Base-by-base conservation (phyloP, 2,113 vertebrate species). In the Gobius niger region DNA sequence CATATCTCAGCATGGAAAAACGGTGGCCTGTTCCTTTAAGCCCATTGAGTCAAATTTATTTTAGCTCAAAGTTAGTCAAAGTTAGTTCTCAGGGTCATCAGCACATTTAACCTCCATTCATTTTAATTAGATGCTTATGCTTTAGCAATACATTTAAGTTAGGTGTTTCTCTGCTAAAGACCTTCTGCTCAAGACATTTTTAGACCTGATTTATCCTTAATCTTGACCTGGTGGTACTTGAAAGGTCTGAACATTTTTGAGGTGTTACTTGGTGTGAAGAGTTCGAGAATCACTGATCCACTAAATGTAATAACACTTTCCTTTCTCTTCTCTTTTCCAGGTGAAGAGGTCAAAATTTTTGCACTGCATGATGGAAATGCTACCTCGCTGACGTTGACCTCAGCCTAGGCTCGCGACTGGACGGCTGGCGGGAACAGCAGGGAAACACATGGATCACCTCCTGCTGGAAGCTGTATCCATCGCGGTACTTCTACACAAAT, bases 331-430 rank as follows among this genome's bases (percentile, higher is more conserved):
- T 59, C 41, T 69, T 34, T 47, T 63, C 47, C 77, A 92, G 91
- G 82, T 91, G 81, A 92, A 77, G 59, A 80, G 59, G 46, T 44
- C 44, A 8, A 64, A 67, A 57, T 18, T 18, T 18, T 68, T 52
- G 68, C 7, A 47, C 59, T 68, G 59, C 68, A 51, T 24, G 16
- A 67, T 71, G 74, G 14, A 24, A 57, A 75, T 6, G 11, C 87
- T 77, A 88, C 86, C 86, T 88, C 72, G 61, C 76, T 69, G 79
- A 87, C 61, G 78, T 82, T 66, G 65, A 87, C 80, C 61, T 84
- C 83, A 63, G 77, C 68, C 14, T 44, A 64, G n/a, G 42, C 47
- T 19, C 68, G 76, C 34, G 15, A 53, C 81, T 49, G 41, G 34
- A 75, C 61, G 2, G 51, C 68, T 41, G 44, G 64, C 75, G 67